These are phyloP conservation scores for Tenthredo amoena DNA, from an alignment of 2,888 invertebrate genomes.

Conservation along the genomic window DNA sequence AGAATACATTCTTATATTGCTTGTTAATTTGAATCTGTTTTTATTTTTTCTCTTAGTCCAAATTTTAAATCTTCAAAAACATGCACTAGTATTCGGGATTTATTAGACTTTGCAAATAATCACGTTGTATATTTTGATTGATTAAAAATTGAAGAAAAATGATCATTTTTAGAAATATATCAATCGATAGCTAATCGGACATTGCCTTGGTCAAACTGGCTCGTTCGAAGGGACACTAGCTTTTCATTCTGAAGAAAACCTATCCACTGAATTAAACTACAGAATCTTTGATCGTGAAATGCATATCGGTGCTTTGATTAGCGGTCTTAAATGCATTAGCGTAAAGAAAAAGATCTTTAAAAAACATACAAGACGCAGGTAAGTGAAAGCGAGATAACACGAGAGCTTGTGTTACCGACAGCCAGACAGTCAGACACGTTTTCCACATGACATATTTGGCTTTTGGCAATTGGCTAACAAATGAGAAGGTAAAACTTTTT, in stretches of 20 bases:
- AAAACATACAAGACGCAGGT: slow-evolving; percentile 36
- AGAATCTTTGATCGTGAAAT: slow-evolving; percentile 28
- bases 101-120: not conserved
- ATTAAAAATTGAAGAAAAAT: not conserved
- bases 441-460: slow-evolving; percentile 43
- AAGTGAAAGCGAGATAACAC: slow-evolving; percentile 44
- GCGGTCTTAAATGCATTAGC: slow-evolving; percentile 29
- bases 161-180: not conserved
- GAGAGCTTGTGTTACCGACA: slow-evolving; percentile 41
- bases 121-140: not conserved
- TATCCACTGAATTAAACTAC: slow-evolving; percentile 26
- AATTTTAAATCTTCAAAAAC: not conserved
- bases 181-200: not conserved
- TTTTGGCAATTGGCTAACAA: slow-evolving; percentile 46
- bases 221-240: slow-evolving; percentile 44
- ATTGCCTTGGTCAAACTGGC: slow-evolving; percentile 45
- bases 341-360: slow-evolving; percentile 37
- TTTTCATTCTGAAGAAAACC: slow-evolving; percentile 22
- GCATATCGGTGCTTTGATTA: not conserved
- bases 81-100: not conserved
- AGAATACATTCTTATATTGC: not conserved
- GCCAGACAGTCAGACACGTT: slow-evolving; percentile 53
- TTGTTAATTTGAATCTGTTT: not conserved
- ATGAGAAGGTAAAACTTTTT: slow-evolving; percentile 38
- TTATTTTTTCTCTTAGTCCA: not conserved